These are phyloP conservation scores for Melieria crassipennis DNA, from an alignment of 2,888 invertebrate species.

Conservation along the genomic window DNA sequence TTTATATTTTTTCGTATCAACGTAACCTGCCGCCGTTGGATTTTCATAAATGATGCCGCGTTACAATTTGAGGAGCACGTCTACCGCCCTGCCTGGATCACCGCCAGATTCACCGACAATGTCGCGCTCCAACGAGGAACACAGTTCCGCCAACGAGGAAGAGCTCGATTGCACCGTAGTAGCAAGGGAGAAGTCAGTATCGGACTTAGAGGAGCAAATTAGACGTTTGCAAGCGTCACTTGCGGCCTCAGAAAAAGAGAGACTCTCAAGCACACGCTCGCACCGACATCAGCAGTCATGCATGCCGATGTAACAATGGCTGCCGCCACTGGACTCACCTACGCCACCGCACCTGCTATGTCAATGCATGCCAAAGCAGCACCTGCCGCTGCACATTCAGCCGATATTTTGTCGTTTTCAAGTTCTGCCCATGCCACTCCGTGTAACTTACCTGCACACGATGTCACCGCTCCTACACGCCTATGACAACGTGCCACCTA, in stretches of 20 bases:
- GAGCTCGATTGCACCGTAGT: conserved; percentile 13
- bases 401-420: background rate
- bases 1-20: no score
- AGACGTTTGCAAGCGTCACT: conserved; percentile 3
- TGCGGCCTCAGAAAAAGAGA: conserved; percentile 14
- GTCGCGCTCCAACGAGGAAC: no score
- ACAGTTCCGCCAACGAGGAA: background rate
- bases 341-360: background rate
- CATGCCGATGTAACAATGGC: background rate
- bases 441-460: no score
- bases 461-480: background rate
- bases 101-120: no score
- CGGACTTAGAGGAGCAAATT: conserved; percentile 14
- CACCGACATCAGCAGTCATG: background rate
- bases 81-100: no score
- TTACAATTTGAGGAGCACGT: no score
- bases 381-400: background rate
- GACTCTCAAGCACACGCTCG: conserved; percentile 1
- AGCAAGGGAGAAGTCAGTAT: background rate
- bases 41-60: no score
- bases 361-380: background rate
- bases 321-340: background rate
- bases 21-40: no score
- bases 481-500: no score
- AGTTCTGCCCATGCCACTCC: no score